Base-by-base conservation (phyloP, 1,140 invertebrate species). In the Elymnias hypermnestra region DNA sequence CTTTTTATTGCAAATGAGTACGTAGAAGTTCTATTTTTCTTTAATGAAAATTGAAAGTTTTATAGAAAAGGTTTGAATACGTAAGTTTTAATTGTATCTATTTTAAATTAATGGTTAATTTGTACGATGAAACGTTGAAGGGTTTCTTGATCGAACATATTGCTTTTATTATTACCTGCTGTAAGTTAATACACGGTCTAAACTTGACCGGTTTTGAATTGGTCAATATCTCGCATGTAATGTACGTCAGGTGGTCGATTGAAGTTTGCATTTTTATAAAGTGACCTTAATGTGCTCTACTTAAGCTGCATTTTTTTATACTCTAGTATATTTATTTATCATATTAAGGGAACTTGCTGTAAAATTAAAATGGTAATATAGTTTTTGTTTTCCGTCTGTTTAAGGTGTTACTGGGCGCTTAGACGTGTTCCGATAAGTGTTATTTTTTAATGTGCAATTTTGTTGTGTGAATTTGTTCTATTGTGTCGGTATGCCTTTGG, bases 171-270 rank as follows among this genome's bases (percentile, higher is more conserved):
- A 58, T 59, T 53, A 61, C 51, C 22, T 35, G 49, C 43, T 60
- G 68, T 65, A 71, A 71, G 54, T 56, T 67, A 60, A 71, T 59
- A 71, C 53, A 42, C 22, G 29, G 38, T 54, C 54, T 67, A 64
- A 64, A 59, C 53, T 54, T 37, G 57, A 60, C 61, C 47, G 51
- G 63, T 65, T 66, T 59, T 56, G 56, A 46, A 63, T 65, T 60
- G 53, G 51, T 46, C 52, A 57, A 56, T 63, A 59, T 51, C 57
- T 57, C 40, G 35, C 31, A 45, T 62, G 57, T 37, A 66, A 23
- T 14, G 39, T 55, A 23, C 63, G 70, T 73, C 70, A 73, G 73
- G 60, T 73, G 70, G 57, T 49, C 39, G 29, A 14, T 42, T 40
- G 37, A 43, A 33, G 39, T 62, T 55, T 57, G 47, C 54, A 58